Evolutionary conservation across 1,140 invertebrate genomes (phyloP).

Genomic region (Armadillidium nasatum): DNA sequence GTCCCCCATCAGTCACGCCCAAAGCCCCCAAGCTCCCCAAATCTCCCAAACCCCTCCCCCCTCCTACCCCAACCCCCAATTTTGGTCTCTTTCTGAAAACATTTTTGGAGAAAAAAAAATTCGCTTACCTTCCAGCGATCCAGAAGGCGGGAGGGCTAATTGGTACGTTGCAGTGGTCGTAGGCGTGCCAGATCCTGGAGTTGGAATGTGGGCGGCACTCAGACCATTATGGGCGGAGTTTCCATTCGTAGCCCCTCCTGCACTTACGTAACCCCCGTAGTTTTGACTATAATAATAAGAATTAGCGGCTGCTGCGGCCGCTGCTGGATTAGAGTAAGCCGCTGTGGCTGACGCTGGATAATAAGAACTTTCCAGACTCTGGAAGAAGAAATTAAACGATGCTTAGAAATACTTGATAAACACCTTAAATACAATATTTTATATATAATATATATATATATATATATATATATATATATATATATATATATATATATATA

Average conservation of each 20-base stretch:
- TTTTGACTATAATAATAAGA: constrained; percentile 1
- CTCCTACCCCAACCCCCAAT: no score
- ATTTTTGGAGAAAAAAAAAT: not conserved
- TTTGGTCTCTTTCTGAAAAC: not conserved
- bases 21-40: no score
- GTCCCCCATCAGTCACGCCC: no score
- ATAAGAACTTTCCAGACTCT: constrained; percentile 40
- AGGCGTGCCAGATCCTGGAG: constrained; percentile 20
- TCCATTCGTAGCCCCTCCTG: not conserved
- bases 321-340: constrained; percentile 29
- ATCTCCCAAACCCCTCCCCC: no score
- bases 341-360: constrained; percentile 42
- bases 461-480: no score
- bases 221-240: constrained; percentile 27
- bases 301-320: constrained; percentile 26
- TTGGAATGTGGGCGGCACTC: constrained; percentile 23
- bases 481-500: no score
- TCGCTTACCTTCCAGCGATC: not conserved
- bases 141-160: constrained; percentile 26
- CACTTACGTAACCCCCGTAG: not conserved
- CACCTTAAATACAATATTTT: no score
- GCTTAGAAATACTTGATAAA: no score
- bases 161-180: constrained; percentile 48
- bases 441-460: no score
- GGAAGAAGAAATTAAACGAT: not conserved